A percentile compares a stretch with the other conserved stretches of the same genome.
These are phyloP conservation scores for Ceyx melanurus DNA, from an alignment of 2,113 vertebrate genomes.

Conservation along the genomic window DNA sequence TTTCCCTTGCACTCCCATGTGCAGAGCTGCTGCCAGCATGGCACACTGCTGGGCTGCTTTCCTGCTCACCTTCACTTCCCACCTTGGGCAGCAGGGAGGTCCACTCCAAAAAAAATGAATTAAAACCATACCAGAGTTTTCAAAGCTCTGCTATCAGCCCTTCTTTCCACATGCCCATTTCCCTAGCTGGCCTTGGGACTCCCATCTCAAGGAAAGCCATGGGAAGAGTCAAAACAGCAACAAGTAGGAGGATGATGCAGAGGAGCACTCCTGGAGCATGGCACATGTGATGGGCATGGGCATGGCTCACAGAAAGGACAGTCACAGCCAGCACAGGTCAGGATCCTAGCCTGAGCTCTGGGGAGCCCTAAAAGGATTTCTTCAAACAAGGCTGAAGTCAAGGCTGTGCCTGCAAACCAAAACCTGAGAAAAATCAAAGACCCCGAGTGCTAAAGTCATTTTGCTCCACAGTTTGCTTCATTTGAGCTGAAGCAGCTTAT, in stretches of 20 bases:
- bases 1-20: neutral
- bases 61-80: neutral
- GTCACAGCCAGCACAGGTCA: neutral
- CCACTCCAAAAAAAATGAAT: neutral
- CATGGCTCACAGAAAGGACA: neutral
- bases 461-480: neutral
- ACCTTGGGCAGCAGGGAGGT: neutral
- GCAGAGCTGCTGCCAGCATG: neutral
- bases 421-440: neutral
- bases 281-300: fast-evolving
- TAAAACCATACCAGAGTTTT: neutral
- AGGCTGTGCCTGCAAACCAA: neutral
- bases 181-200: neutral
- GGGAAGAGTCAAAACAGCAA: neutral
- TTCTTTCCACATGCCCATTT: neutral
- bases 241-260: neutral
- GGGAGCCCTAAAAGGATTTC: neutral
- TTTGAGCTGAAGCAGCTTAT: neutral
- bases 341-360: neutral
- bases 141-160: neutral
- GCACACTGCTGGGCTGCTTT: neutral
- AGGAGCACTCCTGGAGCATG: neutral
- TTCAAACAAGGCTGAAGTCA: neutral
- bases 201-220: neutral
- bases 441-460: neutral